phyloP scores from a whole-genome alignment of 2,113 vertebrate genomes.

The Proteles cristata region DNA sequence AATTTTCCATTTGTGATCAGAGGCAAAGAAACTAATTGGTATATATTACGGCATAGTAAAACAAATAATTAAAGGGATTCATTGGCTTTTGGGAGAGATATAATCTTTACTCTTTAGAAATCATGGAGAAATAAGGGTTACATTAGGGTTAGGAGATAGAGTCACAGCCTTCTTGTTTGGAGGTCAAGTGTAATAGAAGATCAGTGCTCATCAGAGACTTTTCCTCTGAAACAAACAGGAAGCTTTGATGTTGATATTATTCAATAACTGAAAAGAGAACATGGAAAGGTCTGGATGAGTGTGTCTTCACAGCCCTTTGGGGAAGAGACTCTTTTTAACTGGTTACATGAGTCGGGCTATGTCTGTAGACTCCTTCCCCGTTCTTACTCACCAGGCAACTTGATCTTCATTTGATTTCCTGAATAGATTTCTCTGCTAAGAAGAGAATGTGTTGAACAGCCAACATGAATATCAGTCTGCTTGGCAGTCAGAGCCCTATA shows the following conservation, averaged over 20 bases:
- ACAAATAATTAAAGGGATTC: not conserved
- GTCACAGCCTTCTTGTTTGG: not conserved
- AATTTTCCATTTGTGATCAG: not conserved
- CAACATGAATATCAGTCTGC: constrained; percentile 52
- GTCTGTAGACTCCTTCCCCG: not conserved
- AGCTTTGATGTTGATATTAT: not conserved
- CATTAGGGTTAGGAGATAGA: not conserved
- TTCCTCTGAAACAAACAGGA: not conserved
- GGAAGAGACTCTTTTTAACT: not conserved
- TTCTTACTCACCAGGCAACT: constrained; percentile 13
- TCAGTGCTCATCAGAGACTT: not conserved
- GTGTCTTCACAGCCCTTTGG: not conserved
- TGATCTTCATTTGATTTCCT: constrained; percentile 41
- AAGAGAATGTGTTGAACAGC: constrained; percentile 61
- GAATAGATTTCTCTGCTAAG: not conserved
- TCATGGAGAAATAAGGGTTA: not conserved
- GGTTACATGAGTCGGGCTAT: not conserved
- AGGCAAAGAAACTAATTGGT: not conserved
- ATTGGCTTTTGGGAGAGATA: not conserved
- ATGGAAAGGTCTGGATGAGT: not conserved
- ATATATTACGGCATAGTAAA: not conserved
- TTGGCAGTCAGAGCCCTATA: constrained; percentile 59
- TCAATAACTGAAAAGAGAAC: not conserved
- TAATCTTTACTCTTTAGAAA: not conserved
- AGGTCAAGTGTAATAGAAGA: not conserved